Conservation (phyloP, 2,113 vertebrate species). For the Sorex fumeus region DNA sequence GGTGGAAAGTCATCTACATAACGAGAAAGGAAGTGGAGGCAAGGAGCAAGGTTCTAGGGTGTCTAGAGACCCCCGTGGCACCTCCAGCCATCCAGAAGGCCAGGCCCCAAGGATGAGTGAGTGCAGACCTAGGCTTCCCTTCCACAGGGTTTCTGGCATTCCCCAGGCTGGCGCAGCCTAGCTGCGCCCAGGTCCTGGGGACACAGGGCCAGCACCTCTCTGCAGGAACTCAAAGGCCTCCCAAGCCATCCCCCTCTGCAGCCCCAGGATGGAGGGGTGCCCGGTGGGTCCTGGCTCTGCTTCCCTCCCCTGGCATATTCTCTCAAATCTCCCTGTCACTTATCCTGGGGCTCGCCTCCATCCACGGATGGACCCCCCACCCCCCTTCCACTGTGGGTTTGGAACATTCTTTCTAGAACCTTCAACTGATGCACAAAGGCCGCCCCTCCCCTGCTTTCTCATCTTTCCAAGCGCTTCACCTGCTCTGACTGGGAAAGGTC, state of each 20-base stretch:
- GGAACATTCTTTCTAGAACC: not conserved
- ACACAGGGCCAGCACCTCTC: not conserved
- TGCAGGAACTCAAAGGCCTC: not conserved
- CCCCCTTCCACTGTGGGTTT: not conserved
- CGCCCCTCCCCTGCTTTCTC: not conserved
- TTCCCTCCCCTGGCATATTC: not conserved
- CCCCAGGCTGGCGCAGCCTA: too few species aligned
- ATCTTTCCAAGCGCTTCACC: not conserved
- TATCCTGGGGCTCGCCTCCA: not conserved
- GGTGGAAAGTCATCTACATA: not conserved
- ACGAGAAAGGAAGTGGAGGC: not conserved
- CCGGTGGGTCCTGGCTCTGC: too few species aligned
- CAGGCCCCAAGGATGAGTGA: not conserved
- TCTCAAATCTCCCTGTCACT: not conserved
- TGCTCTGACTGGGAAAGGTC: constrained; percentile 51
- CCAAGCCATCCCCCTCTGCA: not conserved
- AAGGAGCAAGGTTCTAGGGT: not conserved
- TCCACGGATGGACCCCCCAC: not conserved
- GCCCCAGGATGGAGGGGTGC: not conserved
- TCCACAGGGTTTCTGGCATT: not conserved
- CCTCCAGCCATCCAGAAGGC: not conserved
- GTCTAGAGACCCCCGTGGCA: not conserved
- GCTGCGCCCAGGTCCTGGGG: not conserved
- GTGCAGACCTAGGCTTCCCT: not conserved
- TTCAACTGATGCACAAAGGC: not conserved